Percentiles rank a stretch among this genome's conserved stretches.
phyloP scores from a whole-genome alignment of 1,140 invertebrate genomes.

The Micrasema longulum region DNA sequence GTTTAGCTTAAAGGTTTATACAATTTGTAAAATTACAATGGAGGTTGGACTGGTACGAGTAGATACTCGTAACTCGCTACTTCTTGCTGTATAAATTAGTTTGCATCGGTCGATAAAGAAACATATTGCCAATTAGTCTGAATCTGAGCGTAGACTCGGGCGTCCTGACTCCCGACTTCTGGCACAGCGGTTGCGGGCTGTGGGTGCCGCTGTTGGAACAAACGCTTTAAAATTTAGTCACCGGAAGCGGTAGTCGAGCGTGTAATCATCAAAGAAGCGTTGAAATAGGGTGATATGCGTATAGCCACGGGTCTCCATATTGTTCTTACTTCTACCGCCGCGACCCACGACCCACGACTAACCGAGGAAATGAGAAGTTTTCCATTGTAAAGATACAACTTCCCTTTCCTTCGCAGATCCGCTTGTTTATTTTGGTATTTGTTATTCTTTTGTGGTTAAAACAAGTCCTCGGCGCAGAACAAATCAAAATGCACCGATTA shows the following conservation, averaged over 20 bases:
- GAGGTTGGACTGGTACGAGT: too few species aligned
- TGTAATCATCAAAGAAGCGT: constrained; percentile 31
- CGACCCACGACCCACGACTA: background rate
- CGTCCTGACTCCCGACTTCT: too few species aligned
- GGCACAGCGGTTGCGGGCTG: too few species aligned
- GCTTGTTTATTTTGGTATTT: background rate
- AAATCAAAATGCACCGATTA: too few species aligned
- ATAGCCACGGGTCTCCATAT: background rate
- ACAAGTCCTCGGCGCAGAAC: too few species aligned
- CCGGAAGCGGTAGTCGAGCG: constrained; percentile 24
- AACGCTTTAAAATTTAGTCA: background rate
- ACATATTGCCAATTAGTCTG: background rate
- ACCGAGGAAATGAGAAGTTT: background rate
- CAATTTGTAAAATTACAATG: too few species aligned
- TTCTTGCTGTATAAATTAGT: background rate
- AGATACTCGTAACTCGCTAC: too few species aligned
- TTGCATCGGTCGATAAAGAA: constrained; percentile 8
- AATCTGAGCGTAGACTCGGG: background rate
- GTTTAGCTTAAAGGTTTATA: too few species aligned
- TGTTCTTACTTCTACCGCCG: background rate
- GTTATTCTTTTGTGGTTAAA: background rate
- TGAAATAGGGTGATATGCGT: constrained; percentile 23
- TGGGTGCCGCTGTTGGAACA: constrained; percentile 28
- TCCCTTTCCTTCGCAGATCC: background rate
- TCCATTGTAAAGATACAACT: background rate